Evolutionary conservation across 2,113 vertebrate species (phyloP), one percentile per base, ranked within the genome.

Genomic region (Rhineura floridana): DNA sequence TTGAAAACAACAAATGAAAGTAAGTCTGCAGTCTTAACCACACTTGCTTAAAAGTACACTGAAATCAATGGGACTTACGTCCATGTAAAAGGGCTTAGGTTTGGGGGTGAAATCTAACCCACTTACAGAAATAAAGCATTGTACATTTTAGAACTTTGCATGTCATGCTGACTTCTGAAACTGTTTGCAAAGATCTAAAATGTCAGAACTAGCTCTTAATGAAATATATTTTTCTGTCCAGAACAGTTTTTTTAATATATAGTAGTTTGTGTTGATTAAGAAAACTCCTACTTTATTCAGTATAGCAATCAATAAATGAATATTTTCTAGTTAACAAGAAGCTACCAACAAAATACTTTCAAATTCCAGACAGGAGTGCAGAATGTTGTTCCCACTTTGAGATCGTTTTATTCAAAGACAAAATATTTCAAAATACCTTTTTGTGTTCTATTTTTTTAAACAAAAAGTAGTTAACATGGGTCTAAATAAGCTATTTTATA

Each of bases 311-410:
- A 90, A n/a, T n/a, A 73, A 89, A 90, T 93, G 84, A 91, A 91
- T 93, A 93, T 30, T 83, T 89, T 94, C 84, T 87, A 90, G 91
- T 94, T 92, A 87, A 65, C 79, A 85, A 91, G 84, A 91, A 93
- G 91, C 92, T 91, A 36, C 81, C 90, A 94, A 90, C 90, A 89
- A 86, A 94, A 30, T 48, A 73, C 89, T 89, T 95, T 94, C 88
- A 91, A 90, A 62, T 87, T 91, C 92, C 84, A 88, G 46, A 42
- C 65, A 83, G 36, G n/a, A 77, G 2, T 90, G 52, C 30, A 1
- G 62, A 88, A 92, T 90, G 48, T 89, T 52, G 87, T 94, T 93
- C 76, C 81, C 91, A 87, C 28, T 79, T 78, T 44, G 73, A 52
- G 67, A 55, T 33, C 13, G 52, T 79, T 48, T 69, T 67, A 91